Percentiles rank a stretch among this genome's conserved stretches.
Evolutionary conservation across 1,140 invertebrate genomes (phyloP).

Genomic region (Drosophila parabipectinata): DNA sequence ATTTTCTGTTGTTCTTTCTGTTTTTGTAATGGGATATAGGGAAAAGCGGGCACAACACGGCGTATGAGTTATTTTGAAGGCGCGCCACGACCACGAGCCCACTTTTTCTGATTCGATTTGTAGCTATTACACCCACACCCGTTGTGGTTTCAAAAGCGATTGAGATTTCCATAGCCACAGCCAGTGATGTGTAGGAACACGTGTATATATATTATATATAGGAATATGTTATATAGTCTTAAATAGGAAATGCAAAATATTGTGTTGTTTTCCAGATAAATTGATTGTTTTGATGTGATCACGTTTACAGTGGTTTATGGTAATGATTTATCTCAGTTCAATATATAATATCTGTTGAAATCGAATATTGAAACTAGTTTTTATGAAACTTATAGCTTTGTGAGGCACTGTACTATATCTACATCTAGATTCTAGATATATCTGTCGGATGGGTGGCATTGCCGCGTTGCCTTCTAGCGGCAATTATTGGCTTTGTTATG

Average conservation of each 20-base stretch:
- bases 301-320: conserved; percentile 11
- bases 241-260: conserved; percentile 14
- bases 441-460: conserved; percentile 57
- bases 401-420: conserved; percentile 13
- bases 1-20: conserved; percentile 7
- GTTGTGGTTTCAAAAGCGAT: background rate
- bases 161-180: background rate
- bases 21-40: conserved; percentile 8
- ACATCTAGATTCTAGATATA: background rate
- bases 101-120: conserved; percentile 45
- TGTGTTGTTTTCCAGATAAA: conserved; percentile 21
- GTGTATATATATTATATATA: too few relatives aligned
- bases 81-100: conserved; percentile 51
- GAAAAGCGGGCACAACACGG: conserved; percentile 8
- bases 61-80: conserved; percentile 48
- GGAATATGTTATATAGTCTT: conserved; percentile 1
- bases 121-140: conserved; percentile 18
- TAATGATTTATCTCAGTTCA: conserved; percentile 7
- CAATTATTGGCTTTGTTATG: conserved; percentile 71
- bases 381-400: background rate
- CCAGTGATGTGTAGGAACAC: conserved; percentile 1
- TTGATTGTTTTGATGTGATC: conserved; percentile 1
- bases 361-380: too few relatives aligned
- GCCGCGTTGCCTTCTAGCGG: conserved; percentile 59
- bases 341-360: background rate